phyloP scores from a whole-genome alignment of 1,140 invertebrate genomes.

The Hormaphis cornu region DNA sequence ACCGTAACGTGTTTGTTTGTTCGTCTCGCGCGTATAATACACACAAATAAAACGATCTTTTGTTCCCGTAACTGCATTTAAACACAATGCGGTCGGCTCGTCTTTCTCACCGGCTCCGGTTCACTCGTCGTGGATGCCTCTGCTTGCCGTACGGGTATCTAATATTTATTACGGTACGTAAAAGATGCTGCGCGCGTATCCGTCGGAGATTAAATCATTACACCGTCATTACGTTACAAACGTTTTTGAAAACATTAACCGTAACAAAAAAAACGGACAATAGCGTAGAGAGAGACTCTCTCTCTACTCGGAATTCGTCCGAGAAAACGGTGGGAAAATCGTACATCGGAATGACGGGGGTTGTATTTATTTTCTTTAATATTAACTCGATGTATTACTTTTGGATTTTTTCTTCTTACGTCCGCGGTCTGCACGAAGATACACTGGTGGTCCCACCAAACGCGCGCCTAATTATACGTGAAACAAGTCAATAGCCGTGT shows the following conservation, averaged over 20 bases:
- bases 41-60: constrained; percentile 25
- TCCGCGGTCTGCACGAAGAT: too few species aligned
- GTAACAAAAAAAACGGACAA: constrained; percentile 27
- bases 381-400: neutral
- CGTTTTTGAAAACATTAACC: constrained; percentile 29
- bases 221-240: constrained; percentile 24
- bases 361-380: constrained; percentile 2
- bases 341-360: too few species aligned
- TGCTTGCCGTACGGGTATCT: too few species aligned
- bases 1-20: neutral
- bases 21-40: neutral
- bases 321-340: constrained; percentile 26
- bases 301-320: constrained; percentile 23
- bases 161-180: neutral
- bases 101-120: neutral
- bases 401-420: neutral
- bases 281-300: neutral
- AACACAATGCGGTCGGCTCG: constrained; percentile 20
- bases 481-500: too few species aligned
- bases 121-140: neutral
- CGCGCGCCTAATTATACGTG: too few species aligned
- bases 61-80: constrained; percentile 32
- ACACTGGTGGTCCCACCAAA: too few species aligned
- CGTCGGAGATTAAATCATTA: constrained; percentile 27
- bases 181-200: neutral